A percentile compares a stretch with the other conserved stretches of the same genome.
Evolutionary conservation across 2,888 invertebrate genomes (phyloP).

Genomic region (Isoperla grammatica): DNA sequence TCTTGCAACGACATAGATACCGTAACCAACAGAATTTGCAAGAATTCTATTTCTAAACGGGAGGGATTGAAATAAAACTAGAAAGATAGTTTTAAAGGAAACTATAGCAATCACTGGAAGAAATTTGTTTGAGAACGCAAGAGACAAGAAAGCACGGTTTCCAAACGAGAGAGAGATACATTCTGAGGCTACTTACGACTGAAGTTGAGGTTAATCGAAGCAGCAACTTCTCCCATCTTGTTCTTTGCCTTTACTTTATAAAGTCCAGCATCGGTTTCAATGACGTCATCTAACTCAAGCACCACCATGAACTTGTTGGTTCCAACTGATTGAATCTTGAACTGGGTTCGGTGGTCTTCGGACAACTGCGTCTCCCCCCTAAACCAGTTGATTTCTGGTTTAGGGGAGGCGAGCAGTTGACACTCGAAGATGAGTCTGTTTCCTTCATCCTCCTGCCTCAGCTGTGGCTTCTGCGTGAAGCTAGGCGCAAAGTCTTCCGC

Average conservation of each 20-base stretch:
- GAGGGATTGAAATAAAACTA: too few species aligned
- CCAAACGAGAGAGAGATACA: not conserved
- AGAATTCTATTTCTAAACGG: not conserved
- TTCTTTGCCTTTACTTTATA: conserved; percentile 97
- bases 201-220: conserved; percentile 95
- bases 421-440: conserved; percentile 93
- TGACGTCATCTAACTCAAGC: conserved; percentile 90
- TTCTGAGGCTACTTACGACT: conserved; percentile 85
- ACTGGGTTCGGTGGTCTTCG: conserved; percentile 80
- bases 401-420: conserved; percentile 79
- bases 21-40: not conserved
- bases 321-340: conserved; percentile 80
- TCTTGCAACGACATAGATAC: too few species aligned
- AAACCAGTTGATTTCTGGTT: conserved; percentile 89
- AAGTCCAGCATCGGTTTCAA: conserved; percentile 91
- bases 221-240: conserved; percentile 94
- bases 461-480: conserved; percentile 96
- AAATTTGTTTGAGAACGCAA: too few species aligned
- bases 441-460: conserved; percentile 94
- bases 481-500: conserved; percentile 95
- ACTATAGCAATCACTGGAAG: too few species aligned
- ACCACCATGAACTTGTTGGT: conserved; percentile 85
- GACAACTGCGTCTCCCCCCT: conserved; percentile 78
- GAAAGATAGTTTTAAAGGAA: too few species aligned
- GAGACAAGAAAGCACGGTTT: not conserved